Conservation (phyloP, 2,797 vertebrate species). For the Darevskia mixta region DNA sequence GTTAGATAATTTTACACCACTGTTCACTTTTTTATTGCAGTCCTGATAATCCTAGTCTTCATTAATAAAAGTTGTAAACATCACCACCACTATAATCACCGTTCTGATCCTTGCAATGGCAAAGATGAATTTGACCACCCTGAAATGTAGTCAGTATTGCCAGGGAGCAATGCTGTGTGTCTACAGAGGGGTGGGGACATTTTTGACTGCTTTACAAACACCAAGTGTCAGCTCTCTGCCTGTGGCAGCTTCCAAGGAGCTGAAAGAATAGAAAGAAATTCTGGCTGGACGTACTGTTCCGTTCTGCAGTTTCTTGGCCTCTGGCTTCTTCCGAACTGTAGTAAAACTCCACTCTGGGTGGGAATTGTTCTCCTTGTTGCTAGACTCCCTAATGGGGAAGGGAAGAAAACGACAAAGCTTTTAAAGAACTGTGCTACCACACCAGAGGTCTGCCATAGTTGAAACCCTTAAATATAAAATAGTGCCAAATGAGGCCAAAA, state of each 20-base stretch:
- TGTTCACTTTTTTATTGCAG: neutral
- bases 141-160: neutral
- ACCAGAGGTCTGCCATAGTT: neutral
- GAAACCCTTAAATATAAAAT: neutral
- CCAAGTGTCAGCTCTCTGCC: neutral
- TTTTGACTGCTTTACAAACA: neutral
- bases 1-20: neutral
- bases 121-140: neutral
- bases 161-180: neutral
- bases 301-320: conserved; percentile 88
- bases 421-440: neutral
- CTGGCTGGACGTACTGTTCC: conserved; percentile 82
- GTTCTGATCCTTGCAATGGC: neutral
- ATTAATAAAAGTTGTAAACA: neutral
- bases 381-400: conserved; percentile 84
- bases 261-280: conserved; percentile 9
- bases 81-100: neutral
- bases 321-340: conserved; percentile 90
- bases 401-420: neutral
- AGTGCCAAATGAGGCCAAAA: neutral
- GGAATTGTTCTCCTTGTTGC: conserved; percentile 88
- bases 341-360: conserved; percentile 92
- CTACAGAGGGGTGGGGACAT: too few relatives aligned
- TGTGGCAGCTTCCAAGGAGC: conserved; percentile 11
- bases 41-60: too few relatives aligned